These are phyloP conservation scores for Streptopelia turtur DNA, from an alignment of 2,797 vertebrate species.

Conservation along the genomic window DNA sequence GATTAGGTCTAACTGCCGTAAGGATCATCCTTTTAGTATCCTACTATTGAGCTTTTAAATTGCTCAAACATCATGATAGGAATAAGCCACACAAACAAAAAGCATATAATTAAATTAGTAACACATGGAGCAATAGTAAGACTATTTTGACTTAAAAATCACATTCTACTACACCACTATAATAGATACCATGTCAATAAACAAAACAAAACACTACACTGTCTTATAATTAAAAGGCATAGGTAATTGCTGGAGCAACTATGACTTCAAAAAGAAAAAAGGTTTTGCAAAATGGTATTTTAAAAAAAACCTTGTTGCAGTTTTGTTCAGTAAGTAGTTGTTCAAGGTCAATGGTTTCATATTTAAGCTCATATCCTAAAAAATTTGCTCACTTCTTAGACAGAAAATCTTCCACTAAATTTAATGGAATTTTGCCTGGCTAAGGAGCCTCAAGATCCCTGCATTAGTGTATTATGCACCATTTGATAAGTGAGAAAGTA, in stretches of 20 bases:
- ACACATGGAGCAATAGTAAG: neutral
- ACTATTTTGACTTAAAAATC: neutral
- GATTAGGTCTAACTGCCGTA: neutral
- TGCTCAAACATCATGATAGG: neutral
- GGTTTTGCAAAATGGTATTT: neutral
- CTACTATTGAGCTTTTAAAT: neutral
- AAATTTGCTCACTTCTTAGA: neutral
- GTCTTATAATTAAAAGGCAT: neutral
- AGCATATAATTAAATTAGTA: neutral
- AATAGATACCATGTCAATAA: neutral
- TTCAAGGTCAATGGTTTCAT: neutral
- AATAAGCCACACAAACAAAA: neutral
- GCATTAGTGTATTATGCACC: neutral
- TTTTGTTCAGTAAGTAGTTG: neutral
- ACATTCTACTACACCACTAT: neutral
- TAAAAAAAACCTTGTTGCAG: neutral
- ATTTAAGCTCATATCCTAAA: neutral
- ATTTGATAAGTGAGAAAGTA: constrained; percentile 33
- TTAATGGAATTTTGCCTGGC: neutral
- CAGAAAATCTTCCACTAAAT: neutral
- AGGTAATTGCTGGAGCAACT: neutral
- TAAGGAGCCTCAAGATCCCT: neutral
- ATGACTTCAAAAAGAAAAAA: neutral
- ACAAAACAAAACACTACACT: too few species aligned
- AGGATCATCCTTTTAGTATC: neutral